Base-by-base conservation (phyloP, 2,888 invertebrate genomes). In the Polia nebulosa region DNA sequence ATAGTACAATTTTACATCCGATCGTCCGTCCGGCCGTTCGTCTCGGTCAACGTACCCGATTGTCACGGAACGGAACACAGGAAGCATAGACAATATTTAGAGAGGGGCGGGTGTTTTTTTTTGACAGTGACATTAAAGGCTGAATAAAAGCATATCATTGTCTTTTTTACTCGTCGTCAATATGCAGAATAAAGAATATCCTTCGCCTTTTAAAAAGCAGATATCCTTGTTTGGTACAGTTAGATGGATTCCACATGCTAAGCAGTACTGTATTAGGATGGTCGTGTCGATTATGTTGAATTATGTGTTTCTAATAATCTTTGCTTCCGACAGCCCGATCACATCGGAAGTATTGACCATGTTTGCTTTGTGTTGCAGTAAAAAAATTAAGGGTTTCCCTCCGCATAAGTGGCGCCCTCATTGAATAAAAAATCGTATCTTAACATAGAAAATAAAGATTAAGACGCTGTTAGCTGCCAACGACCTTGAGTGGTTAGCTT, bases 21-120 rank as follows among this genome's bases (percentile, higher is more conserved):
- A 66, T 70, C 61, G 58, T 72, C 73, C 70, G 67, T 71, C 66
- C 66, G 47, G 70, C 74, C 64, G 59, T 36, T 20, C 52, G 76
- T 77, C 68, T 70, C 77, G 76, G 88, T 88, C 88, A 86, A 79
- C 75, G 88, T 80, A 83, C 87, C 56, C 73, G 44, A 74, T 72
- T 65, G 76, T 79, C 60, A 69, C 61, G 81, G 81, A 81, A 68
- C 74, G 78, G 83, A 82, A 87, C 83, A 78, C 81, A 83, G 87
- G 87, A 88, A 85, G 81, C 73, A 60, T 67, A 64, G 57, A 62
- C 68, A 66, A 69, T 67, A 72, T 78, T 78, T 63, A 58, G 52
- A 66, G 68, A 75, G 67, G 61, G 62, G 62, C 63, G 62, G 25
- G 25, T n/a, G n/a, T 8, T 25, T 36, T 57, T 61, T 72, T 64